A percentile compares a stretch with the other conserved stretches of the same genome.
phyloP scores from a whole-genome alignment of 2,888 invertebrate species.

The Eubasilissa splendida region DNA sequence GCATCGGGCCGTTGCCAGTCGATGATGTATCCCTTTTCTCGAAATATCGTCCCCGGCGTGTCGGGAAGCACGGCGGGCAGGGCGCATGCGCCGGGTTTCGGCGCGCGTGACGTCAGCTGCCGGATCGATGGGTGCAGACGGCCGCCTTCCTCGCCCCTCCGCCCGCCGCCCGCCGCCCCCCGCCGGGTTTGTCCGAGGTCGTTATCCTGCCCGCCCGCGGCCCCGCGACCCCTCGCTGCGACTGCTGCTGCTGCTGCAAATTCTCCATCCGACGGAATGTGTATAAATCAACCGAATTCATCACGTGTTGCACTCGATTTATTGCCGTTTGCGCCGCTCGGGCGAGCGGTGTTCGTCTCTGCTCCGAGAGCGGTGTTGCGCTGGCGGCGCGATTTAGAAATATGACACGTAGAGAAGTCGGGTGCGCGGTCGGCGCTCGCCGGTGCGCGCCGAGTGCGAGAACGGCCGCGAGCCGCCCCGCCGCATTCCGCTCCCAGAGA shows the following conservation, averaged over 20 bases:
- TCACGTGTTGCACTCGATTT: not conserved
- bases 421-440: too few relatives aligned
- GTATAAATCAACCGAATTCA: not conserved
- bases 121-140: slow-evolving; percentile 71
- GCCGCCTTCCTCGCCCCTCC: slow-evolving; percentile 58
- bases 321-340: too few relatives aligned
- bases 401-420: too few relatives aligned
- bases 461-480: slow-evolving; percentile 43
- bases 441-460: slow-evolving; percentile 7
- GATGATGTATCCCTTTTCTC: slow-evolving; percentile 18
- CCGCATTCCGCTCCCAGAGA: slow-evolving; percentile 58
- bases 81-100: slow-evolving; percentile 53
- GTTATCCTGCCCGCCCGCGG: slow-evolving; percentile 59
- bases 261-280: slow-evolving; percentile 57
- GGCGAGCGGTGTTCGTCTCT: too few relatives aligned
- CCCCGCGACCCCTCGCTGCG: slow-evolving; percentile 39
- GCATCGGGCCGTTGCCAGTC: not conserved
- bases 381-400: too few relatives aligned
- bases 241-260: slow-evolving; percentile 59
- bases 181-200: slow-evolving; percentile 61
- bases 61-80: not conserved
- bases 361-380: too few relatives aligned
- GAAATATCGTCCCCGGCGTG: slow-evolving; percentile 12
- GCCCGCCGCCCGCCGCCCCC: slow-evolving; percentile 40
- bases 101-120: slow-evolving; percentile 63